Conservation (phyloP, 2,113 vertebrate genomes). For the Takifugu bimaculatus region DNA sequence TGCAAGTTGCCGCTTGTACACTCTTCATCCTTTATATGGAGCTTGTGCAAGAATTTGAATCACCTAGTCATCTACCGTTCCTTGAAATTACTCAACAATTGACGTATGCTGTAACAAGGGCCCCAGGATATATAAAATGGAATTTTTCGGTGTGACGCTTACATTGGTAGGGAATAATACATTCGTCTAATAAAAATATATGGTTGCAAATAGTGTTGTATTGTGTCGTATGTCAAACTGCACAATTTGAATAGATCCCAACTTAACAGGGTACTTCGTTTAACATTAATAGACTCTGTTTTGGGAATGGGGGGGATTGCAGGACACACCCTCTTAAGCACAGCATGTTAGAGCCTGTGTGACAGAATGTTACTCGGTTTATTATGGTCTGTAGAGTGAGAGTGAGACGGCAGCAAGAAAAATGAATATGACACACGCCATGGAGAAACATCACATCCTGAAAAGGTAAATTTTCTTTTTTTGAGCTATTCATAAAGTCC, state of each 20-base stretch:
- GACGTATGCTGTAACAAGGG: not conserved
- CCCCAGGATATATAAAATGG: not conserved
- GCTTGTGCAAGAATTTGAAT: conserved; percentile 33
- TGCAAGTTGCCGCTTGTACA: conserved; percentile 30
- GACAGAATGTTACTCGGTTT: conserved; percentile 24
- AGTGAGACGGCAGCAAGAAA: not conserved
- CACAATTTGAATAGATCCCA: not conserved
- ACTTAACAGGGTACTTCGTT: not conserved
- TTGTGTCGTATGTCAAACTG: not conserved
- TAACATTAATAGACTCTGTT: not conserved
- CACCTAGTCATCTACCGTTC: not conserved
- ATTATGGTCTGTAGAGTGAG: conserved; percentile 1
- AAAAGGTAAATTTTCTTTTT: conserved; percentile 37
- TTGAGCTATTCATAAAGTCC: not conserved
- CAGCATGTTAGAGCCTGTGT: conserved; percentile 53
- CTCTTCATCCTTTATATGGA: not conserved
- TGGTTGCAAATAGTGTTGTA: not conserved
- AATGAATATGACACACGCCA: not conserved
- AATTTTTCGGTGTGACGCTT: not conserved
- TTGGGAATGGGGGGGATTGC: not conserved
- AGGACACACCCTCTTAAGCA: conserved; percentile 25
- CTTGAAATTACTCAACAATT: conserved; percentile 10
- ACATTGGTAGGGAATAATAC: not conserved
- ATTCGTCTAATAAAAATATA: not conserved
- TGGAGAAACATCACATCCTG: conserved; percentile 3